Evolutionary conservation across 2,113 vertebrate species (phyloP).

Genomic region (Pterocles orientalis): DNA sequence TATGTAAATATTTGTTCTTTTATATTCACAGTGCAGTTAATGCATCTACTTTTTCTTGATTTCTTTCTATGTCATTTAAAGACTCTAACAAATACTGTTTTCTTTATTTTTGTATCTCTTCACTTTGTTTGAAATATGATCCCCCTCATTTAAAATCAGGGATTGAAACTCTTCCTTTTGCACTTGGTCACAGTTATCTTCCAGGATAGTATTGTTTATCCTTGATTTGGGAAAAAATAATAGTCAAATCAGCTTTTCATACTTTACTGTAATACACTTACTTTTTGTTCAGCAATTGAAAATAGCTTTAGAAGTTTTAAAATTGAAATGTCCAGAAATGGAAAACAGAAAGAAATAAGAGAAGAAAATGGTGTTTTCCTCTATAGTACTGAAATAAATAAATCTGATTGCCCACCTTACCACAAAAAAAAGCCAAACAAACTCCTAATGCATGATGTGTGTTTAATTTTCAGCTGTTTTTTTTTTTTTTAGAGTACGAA

Average conservation of each 20-base stretch:
- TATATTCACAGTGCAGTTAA: background rate
- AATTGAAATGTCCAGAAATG: background rate
- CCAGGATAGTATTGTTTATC: background rate
- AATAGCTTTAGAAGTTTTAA: background rate
- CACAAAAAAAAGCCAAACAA: background rate
- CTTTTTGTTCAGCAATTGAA: background rate
- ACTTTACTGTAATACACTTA: background rate
- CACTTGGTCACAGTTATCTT: background rate
- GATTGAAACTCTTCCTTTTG: background rate
- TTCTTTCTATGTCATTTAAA: background rate
- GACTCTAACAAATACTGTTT: background rate
- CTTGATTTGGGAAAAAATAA: background rate
- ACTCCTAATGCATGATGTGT: background rate
- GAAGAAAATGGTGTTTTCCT: background rate
- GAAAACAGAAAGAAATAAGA: background rate
- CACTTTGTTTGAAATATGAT: background rate
- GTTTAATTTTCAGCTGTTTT: background rate
- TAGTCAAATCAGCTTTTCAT: background rate
- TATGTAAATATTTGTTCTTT: background rate
- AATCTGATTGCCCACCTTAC: background rate
- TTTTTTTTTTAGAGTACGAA: constrained; percentile 83
- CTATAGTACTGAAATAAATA: background rate
- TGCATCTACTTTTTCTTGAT: background rate
- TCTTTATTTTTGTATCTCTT: background rate
- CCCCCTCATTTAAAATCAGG: background rate